A percentile compares a stretch with the other conserved stretches of the same genome.
phyloP scores from a whole-genome alignment of 2,113 vertebrate genomes.

The Burhinus bistriatus region DNA sequence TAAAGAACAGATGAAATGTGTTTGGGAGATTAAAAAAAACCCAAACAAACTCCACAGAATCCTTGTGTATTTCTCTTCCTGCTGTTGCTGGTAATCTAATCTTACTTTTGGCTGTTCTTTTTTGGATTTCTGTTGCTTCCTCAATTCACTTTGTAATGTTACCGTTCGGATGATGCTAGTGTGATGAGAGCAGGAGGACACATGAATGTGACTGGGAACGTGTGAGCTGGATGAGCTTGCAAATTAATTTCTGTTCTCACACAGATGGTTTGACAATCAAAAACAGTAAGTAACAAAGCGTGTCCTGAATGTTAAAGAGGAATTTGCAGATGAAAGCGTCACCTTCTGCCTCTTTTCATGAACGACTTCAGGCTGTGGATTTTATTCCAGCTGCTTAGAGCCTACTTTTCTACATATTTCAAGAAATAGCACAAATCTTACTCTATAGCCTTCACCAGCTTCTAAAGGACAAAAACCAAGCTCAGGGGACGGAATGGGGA shows the following conservation, averaged over 20 bases:
- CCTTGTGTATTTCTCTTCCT: neutral
- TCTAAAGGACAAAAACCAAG: neutral
- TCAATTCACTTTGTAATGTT: neutral
- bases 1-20: neutral
- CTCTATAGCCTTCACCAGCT: neutral
- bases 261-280: neutral
- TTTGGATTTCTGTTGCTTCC: neutral
- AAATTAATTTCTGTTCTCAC: conserved; percentile 11
- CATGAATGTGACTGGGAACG: neutral
- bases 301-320: neutral
- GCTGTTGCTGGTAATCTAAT: neutral
- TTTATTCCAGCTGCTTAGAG: neutral
- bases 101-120: neutral
- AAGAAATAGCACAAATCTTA: neutral
- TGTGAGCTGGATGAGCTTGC: neutral
- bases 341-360: neutral
- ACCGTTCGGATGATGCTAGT: neutral
- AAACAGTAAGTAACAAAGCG: neutral
- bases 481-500: neutral
- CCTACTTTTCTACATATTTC: neutral
- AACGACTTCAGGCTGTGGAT: neutral
- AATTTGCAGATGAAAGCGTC: neutral
- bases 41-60: neutral
- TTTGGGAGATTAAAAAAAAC: neutral
- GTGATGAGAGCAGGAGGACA: neutral